Evolutionary conservation across 2,888 invertebrate species (phyloP).

Genomic region (Fabriciana adippe): DNA sequence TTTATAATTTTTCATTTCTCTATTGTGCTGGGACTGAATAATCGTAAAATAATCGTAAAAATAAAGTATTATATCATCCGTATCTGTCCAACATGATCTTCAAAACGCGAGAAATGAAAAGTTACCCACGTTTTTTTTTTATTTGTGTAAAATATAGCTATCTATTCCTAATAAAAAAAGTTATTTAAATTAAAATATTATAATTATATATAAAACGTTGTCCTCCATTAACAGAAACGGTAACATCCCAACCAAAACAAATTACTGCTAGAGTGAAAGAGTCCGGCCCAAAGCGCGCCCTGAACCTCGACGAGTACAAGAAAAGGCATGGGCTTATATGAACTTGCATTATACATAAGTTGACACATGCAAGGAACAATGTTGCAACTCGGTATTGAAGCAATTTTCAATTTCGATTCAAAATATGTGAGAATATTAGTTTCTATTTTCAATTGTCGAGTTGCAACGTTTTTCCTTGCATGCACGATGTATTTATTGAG

Average conservation of each 20-base stretch:
- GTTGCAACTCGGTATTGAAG: no score
- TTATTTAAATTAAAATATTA: background rate
- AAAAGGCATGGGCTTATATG: conserved; percentile 94
- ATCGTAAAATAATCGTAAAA: no score
- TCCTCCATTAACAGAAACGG: conserved; percentile 79
- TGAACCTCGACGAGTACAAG: conserved; percentile 96
- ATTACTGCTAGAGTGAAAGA: conserved; percentile 86
- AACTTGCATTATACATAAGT: conserved; percentile 16
- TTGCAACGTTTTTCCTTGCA: no score
- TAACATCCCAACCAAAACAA: conserved; percentile 88
- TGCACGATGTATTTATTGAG: no score
- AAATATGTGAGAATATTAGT: no score
- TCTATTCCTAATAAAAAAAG: background rate
- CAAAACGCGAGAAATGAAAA: background rate
- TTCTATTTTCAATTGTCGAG: no score
- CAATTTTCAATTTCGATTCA: no score
- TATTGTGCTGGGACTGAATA: no score
- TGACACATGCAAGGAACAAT: no score
- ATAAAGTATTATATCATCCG: no score
- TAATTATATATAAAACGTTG: no score
- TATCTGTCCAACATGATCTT: background rate
- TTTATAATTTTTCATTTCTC: no score
- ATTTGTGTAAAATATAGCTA: background rate
- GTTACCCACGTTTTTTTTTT: background rate
- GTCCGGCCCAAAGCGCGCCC: conserved; percentile 90